phyloP scores from a whole-genome alignment of 2,888 invertebrate species.

The Scaptodrosophila latifasciaeformis region DNA sequence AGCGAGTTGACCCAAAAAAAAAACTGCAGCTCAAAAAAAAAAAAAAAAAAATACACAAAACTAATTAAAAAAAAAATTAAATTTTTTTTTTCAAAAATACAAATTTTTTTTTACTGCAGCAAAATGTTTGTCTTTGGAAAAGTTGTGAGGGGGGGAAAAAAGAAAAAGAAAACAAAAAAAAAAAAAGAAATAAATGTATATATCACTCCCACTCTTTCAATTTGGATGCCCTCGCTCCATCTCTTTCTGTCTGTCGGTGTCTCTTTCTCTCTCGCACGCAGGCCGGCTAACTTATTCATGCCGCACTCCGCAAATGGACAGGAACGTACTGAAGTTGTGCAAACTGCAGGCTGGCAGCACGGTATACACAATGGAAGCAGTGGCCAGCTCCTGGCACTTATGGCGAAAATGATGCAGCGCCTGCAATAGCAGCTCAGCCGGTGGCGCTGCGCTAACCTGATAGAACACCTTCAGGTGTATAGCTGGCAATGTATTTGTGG shows the following conservation, averaged over 20 bases:
- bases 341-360: conserved; percentile 87
- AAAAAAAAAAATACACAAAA: too few species aligned
- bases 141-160: too few species aligned
- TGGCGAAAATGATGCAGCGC: conserved; percentile 74
- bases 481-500: conserved; percentile 76
- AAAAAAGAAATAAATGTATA: neutral
- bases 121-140: neutral
- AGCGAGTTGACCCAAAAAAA: neutral
- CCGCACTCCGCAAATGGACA: conserved; percentile 88
- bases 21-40: too few species aligned
- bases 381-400: conserved; percentile 77
- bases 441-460: conserved; percentile 79
- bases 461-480: conserved; percentile 87
- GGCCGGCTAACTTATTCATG: conserved; percentile 77
- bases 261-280: neutral
- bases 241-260: too few species aligned
- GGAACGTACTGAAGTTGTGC: conserved; percentile 87
- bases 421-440: conserved; percentile 74
- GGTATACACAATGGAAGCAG: conserved; percentile 80
- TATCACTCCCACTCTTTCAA: neutral
- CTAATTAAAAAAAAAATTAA: too few species aligned
- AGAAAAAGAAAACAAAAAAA: too few species aligned
- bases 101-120: too few species aligned
- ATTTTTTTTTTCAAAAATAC: too few species aligned
- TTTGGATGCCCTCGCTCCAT: neutral